Base-by-base conservation (phyloP, 2,888 invertebrate species). In the Drosophila stalkeri region DNA sequence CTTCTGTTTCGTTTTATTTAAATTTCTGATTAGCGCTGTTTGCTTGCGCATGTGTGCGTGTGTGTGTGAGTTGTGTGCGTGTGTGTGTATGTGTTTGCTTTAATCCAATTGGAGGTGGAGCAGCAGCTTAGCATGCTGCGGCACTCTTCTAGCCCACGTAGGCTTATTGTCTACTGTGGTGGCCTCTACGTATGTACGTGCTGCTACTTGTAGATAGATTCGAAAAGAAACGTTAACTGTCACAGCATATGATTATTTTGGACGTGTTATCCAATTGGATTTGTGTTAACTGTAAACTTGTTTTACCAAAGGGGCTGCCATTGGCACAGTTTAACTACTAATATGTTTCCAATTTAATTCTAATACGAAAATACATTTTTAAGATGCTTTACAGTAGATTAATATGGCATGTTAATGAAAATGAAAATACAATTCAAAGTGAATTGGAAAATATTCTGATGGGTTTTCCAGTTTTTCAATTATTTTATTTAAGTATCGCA, bases 91-190 rank as follows among this genome's bases (percentile, higher is more conserved):
- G 60, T 43, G 27, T 62, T 70, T 54, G 55, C 67, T 60, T 81
- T 86, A 86, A 86, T 86, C 90, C 88, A 90, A 86, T 88, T 85
- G 86, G 86, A 86, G 86, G 86, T 86, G 88, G 83, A 90, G 90
- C 79, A 75, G 78, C 39, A 70, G 74, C 64, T 66, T 72, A 76
- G 75, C 68, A 69, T 81, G 73, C 72, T 79, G 86, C 69, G 49
- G 76, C 79, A 66, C 81, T 85, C 75, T 69, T 86, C 88, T 76
- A 69, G 79, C 86, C 55, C 55, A 59, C 52, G 63, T 47, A 20
- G 16, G 46, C 64, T 59, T 62, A 44, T 51, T 59, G 54, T 33
- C 51, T 46, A 41, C 47, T 54, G 49, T 55, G 33, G 59, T 61
- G 61, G 70, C 69, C 80, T 67, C 60, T 69, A 64, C 54, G 49